Evolutionary conservation across 2,797 vertebrate species (phyloP), one percentile per base, ranked within the genome.

Genomic region (Pangasius krempfi): DNA sequence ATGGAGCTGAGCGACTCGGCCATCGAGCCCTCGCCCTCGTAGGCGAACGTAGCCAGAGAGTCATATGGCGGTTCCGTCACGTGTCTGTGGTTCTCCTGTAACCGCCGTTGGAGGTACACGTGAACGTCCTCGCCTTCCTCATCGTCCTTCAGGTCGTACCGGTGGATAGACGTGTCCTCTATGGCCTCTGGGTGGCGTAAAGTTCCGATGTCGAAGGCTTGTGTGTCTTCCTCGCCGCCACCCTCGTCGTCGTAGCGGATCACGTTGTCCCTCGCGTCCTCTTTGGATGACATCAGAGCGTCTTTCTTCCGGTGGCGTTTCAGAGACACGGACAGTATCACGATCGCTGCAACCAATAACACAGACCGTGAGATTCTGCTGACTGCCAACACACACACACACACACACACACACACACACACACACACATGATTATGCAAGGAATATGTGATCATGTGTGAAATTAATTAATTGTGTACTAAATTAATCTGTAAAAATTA

Each of bases 1-100:
- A 98, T 97, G 13, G 98, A 98, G 92, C 97, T 98, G 44, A 98
- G 96, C 0, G 97, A 98, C 78, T 96, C 97, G 0, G 97, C 97
- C 18, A 94, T 92, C 0, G 97, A 97, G 14, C 97, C 97, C 0
- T 93, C 94, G n/a, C 97, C 97, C 92, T 97, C 97, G 64, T 97
- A 97, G 27, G 96, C 97, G 16, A 96, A 97, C 0, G 97, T 97
- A 22, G 96, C 97, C 94, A 97, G 82, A 0, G 97, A 98, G 90
- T 98, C 98, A 40, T 97, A 98, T 0, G 97, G 97, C 0, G 97
- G 97, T 0, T 96, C 96, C 0, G 93, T 68, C 9, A 93, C 96
- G 80, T 96, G 96, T n/a, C 90, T 87, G 60, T 97, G 96, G 37
- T 95, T 97, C 91, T 97, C 97, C 91, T 96, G 93, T 20, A 98